phyloP scores from a whole-genome alignment of 2,797 vertebrate genomes.

The Cacajao melanocephalus region DNA sequence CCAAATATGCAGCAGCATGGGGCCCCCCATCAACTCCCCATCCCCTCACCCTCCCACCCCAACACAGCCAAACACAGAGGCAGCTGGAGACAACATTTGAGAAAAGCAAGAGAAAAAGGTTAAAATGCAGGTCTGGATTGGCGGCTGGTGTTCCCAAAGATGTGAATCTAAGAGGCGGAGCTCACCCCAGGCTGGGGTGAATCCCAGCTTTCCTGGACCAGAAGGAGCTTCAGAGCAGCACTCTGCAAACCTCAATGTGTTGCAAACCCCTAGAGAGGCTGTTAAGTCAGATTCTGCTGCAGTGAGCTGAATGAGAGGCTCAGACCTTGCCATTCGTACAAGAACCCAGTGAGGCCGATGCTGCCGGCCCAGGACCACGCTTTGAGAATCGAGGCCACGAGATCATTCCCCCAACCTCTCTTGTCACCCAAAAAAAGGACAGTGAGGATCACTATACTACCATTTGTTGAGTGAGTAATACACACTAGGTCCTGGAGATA shows the following conservation, averaged over 20 bases:
- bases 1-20: not conserved
- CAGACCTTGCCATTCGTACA: not conserved
- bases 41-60: not conserved
- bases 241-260: not conserved
- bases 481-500: not conserved
- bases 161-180: not conserved
- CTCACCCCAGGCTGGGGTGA: not conserved
- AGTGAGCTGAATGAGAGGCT: not conserved
- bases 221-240: not conserved
- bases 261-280: rapidly evolving
- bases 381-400: not conserved
- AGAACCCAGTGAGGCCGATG: rapidly evolving
- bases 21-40: not conserved
- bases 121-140: not conserved
- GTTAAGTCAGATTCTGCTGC: not conserved
- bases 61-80: rapidly evolving
- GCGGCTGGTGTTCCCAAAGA: not conserved
- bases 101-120: not conserved
- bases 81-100: not conserved
- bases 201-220: not conserved
- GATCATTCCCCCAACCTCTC: not conserved
- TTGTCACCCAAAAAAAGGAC: not conserved
- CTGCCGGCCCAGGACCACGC: not conserved
- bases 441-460: not conserved
- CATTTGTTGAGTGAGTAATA: not conserved